Base-by-base conservation (phyloP, 2,113 vertebrate species). In the Pelobates fuscus region DNA sequence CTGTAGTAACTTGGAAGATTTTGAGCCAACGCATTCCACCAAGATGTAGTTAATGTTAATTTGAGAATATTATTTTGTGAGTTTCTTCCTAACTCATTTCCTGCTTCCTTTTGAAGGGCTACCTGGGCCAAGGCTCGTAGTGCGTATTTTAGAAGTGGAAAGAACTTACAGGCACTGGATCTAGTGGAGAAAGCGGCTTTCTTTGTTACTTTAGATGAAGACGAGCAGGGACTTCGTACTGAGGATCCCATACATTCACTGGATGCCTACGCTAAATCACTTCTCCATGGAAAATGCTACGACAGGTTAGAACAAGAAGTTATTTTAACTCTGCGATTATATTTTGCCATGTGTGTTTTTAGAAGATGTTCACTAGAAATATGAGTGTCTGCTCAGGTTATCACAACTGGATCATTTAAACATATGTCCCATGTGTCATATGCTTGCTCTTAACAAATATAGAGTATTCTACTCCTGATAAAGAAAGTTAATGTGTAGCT, bases 171-270 rank as follows among this genome's bases (percentile, higher is more conserved):
- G 0, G 89, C 94, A 0, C 79, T 97, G 80, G 93, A 93, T 78
- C 84, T 86, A 1, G 90, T 96, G 4, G 95, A 97, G 78, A 93
- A 85, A 72, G 94, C 94, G 0, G 94, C 94, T 0, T 97, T 97
- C 85, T 95, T 96, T 14, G 90, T 96, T 41, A 87, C 90, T 0
- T 85, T 96, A 17, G 94, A 95, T 23, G 88, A 93, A 0, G 89
- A 91, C 1, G 92, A 94, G 0, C 90, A 90, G 7, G 92, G 93
- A 64, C 88, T 94, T 78, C 83, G 81, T 81, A 87, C 80, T 70
- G 88, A 94, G 8, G 87, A 96, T 79, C 90, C 92, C 0, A 82
- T 79, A 0, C 84, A 80, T 0, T 92, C 89, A 8, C 74, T 96
- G 72, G 95, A 95, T 8, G 78, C 81, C 43, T 96, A 94, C 0